Base-by-base conservation (phyloP, 2,888 invertebrate genomes). In the Drosophila pseudotalamancana region DNA sequence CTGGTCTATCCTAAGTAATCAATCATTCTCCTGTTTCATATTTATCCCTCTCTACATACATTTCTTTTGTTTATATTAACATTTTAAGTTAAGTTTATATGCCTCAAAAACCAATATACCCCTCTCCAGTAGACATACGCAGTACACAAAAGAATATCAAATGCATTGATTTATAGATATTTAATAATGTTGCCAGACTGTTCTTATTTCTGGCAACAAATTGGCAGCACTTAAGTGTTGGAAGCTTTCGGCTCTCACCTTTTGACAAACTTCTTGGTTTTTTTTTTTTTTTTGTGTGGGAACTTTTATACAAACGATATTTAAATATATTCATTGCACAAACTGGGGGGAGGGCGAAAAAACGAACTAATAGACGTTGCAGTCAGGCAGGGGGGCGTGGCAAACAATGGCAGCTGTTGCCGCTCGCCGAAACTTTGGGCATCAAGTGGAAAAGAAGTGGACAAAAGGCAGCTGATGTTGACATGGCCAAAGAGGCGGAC, bases 361-460 rank as follows among this genome's bases (percentile, higher is more conserved):
- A 31, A 35, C 29, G 57, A 63, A 46, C 43, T 43, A 45, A 39
- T 23, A 42, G 27, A 19, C 37, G 16, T 27, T 27, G 32, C 35
- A 56, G 57, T 14, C 19, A 4, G 8, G 4, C 11, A 29, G 6
- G 37, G 12, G 37, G 55, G 55, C 45, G 59, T 62, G 62, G 49
- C 69, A 27, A 40, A 37, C 49, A 63, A 49, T 49, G 67, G 72
- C 85, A 85, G 79, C 85, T 85, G 87, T 50, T 72, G 73, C 78
- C 66, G 49, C 53, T 54, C 46, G 35, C 34, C 18, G 18, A 82
- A 82, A 83, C 65, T 82, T 82, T 57, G 68, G 45, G 66, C 73
- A 76, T 83, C 77, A 73, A 86, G 83, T 79, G 77, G 60, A 63
- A 73, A 82, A 78, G 70, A 86, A 82, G 68, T 73, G 77, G 77